Evolutionary conservation across 2,888 invertebrate species (phyloP).

Genomic region (Kryphioiulus occultus): DNA sequence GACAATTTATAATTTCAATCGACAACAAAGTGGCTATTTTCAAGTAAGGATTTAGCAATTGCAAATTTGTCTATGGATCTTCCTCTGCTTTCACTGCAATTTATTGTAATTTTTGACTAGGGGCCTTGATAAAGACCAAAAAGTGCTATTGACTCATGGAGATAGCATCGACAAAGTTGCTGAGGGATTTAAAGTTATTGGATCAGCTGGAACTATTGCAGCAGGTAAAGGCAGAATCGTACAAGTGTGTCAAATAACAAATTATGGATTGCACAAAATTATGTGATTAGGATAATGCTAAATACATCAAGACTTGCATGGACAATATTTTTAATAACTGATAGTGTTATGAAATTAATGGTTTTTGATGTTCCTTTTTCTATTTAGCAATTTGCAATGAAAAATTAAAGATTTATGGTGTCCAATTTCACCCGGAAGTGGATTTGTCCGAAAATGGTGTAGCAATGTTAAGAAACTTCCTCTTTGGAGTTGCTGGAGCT

Average conservation of each 20-base stretch:
- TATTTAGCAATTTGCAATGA: conserved; percentile 84
- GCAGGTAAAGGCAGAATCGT: conserved; percentile 63
- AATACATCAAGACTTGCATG: too few relatives aligned
- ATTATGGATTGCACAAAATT: too few relatives aligned
- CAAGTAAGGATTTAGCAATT: conserved; percentile 74
- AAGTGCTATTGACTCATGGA: conserved; percentile 95
- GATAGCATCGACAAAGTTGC: conserved; percentile 94
- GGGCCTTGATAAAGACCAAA: conserved; percentile 84
- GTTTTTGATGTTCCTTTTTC: conserved; percentile 11
- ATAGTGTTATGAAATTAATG: too few relatives aligned
- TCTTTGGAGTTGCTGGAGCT: conserved; percentile 88
- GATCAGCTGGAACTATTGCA: conserved; percentile 81
- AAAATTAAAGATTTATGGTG: conserved; percentile 87
- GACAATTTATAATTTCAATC: conserved; percentile 87
- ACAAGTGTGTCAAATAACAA: too few relatives aligned
- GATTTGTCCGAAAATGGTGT: conserved; percentile 92
- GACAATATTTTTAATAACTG: too few relatives aligned
- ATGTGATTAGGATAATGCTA: too few relatives aligned
- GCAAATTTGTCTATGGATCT: too few relatives aligned
- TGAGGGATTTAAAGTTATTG: conserved; percentile 84
- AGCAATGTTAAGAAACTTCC: conserved; percentile 91
- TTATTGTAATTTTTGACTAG: conserved; percentile 65
- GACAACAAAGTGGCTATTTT: conserved; percentile 89
- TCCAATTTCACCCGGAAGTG: conserved; percentile 99
- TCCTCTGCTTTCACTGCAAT: too few relatives aligned